Evolutionary conservation across 2,113 vertebrate species (phyloP).

Genomic region (Verasper variegatus): DNA sequence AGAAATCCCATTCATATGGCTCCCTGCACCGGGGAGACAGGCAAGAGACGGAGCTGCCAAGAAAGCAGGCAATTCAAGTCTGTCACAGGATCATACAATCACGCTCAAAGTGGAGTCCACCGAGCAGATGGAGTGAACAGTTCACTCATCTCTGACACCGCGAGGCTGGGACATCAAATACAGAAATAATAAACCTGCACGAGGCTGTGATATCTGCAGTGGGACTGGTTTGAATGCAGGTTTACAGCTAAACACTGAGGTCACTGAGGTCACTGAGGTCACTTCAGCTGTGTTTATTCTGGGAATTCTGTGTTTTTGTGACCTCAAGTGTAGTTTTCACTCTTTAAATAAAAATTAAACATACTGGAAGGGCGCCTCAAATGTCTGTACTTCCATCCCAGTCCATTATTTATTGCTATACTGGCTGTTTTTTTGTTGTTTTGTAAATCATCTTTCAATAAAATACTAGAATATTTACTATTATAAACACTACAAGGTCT

Average conservation of each 20-base stretch:
- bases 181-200: no score
- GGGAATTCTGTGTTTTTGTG: no score
- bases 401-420: no score
- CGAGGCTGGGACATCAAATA: neutral
- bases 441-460: no score
- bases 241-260: neutral
- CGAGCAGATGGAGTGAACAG: neutral
- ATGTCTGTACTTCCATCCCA: no score
- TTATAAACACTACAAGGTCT: no score
- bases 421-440: no score
- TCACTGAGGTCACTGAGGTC: neutral
- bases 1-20: conserved; percentile 67
- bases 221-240: neutral
- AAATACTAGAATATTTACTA: no score
- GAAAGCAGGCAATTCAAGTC: conserved; percentile 42
- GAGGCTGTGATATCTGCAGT: neutral
- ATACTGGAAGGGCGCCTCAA: no score
- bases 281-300: no score
- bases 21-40: conserved; percentile 20
- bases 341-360: no score
- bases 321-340: no score
- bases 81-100: conserved; percentile 20
- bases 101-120: neutral
- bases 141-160: conserved; percentile 9
- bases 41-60: conserved; percentile 40